Conservation (phyloP, 2,113 vertebrate species). For the Dasyprocta punctata region DNA sequence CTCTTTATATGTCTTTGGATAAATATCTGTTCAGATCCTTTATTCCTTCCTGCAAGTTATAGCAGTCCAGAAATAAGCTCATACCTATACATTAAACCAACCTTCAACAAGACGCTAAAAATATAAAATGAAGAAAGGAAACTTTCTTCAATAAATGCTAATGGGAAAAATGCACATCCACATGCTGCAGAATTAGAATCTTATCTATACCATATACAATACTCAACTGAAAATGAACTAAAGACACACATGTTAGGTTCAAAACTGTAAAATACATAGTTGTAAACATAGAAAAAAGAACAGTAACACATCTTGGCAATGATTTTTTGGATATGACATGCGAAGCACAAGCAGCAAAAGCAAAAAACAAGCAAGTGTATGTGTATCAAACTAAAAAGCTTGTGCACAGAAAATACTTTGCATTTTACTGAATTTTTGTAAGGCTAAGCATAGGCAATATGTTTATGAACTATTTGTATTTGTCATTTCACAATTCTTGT, state of each 20-base stretch:
- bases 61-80: background rate
- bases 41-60: background rate
- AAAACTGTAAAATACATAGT: background rate
- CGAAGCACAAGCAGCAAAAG: background rate
- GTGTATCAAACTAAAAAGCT: background rate
- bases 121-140: background rate
- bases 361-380: background rate
- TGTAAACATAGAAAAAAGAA: background rate
- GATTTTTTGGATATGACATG: background rate
- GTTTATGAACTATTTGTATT: background rate
- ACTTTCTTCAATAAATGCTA: background rate
- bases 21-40: background rate
- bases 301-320: background rate
- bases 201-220: background rate
- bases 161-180: background rate
- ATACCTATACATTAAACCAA: background rate
- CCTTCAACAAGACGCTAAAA: background rate
- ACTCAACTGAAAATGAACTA: background rate
- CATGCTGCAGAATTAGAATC: background rate
- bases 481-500: background rate
- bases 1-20: background rate
- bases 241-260: background rate
- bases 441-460: background rate
- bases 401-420: background rate
- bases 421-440: background rate